These are phyloP conservation scores for Dicentrarchus labrax DNA, from an alignment of 2,113 vertebrate genomes.

Conservation along the genomic window DNA sequence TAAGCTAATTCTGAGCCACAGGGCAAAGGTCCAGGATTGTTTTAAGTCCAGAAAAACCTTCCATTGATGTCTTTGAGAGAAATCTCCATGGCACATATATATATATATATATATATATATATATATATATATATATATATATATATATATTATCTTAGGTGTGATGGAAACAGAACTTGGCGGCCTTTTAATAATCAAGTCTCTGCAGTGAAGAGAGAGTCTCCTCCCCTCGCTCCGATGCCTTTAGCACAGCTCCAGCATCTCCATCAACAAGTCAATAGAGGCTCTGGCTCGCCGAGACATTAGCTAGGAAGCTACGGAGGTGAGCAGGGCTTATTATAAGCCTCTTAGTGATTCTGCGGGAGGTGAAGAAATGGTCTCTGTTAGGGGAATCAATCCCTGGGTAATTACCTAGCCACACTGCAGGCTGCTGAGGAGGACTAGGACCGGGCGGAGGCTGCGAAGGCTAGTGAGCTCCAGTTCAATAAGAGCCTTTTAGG, in stretches of 20 bases:
- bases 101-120: too few relatives aligned
- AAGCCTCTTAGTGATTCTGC: constrained; percentile 83
- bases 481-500: constrained; percentile 77
- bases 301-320: constrained; percentile 76
- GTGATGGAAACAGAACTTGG: constrained; percentile 68
- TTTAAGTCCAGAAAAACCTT: constrained; percentile 70
- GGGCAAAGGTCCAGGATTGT: constrained; percentile 67
- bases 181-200: constrained; percentile 63
- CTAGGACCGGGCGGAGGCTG: constrained; percentile 50
- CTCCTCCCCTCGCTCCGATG: constrained; percentile 52
- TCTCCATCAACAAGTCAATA: constrained; percentile 85
- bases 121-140: too few relatives aligned
- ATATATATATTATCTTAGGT: constrained; percentile 39
- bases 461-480: constrained; percentile 57
- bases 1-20: constrained; percentile 36
- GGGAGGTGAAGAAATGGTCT: constrained; percentile 82
- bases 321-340: constrained; percentile 83
- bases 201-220: constrained; percentile 42
- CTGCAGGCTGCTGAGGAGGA: constrained; percentile 64
- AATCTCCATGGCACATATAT: constrained; percentile 42
- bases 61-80: constrained; percentile 45
- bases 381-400: constrained; percentile 81
- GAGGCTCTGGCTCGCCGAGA: constrained; percentile 66
- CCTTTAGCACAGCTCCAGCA: constrained; percentile 71
- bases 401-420: constrained; percentile 77